Base-by-base conservation (phyloP, 2,888 invertebrate genomes). In the Diarsia mendica region DNA sequence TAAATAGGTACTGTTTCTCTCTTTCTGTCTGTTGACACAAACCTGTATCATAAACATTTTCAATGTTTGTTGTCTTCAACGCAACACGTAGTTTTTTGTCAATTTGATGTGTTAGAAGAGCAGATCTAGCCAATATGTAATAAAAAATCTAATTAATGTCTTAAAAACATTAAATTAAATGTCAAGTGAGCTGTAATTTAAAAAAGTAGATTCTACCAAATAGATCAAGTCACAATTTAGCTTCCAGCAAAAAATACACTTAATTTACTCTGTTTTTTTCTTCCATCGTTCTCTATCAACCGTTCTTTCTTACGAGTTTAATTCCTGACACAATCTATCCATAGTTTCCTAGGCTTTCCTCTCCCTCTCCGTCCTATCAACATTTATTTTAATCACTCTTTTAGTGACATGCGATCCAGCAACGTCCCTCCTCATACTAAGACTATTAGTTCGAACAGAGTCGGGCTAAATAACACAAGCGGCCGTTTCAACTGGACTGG, bases 171-270 rank as follows among this genome's bases (percentile, higher is more conserved):
- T 48, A 39, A 48, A 55, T 55, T 48, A 3, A 69, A 48, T 78
- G 23, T 78, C 51, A 78, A 23, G 46, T 28, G 23, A 76, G 15
- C 6, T 39, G 13, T 69, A 55, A 39, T 58, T 71, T 13, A 15
- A 70, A 79, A 79, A 80, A 80, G 28, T 72, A 28, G 39, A 58
- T 71, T 71, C 72, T 71, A 18, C 48, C 23, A n/a, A 44, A 49
- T 71, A 58, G 15, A 39, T 55, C n/a, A 49, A 18, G 39, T 48
- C 13, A 48, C 2, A 44, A 79, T 58, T 71, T n/a, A 11, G 8
- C 28, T 79, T 72, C 49, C 28, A 39, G 49, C 11, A 55, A 58
- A 49, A 70, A 71, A 49, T 58, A 69, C 9, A 18, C 2, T 5
- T 11, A 18, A 28, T 49, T 58, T 44, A 15, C 2, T 49, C 39